Evolutionary conservation across 2,113 vertebrate genomes (phyloP).

Genomic region (Daubentonia madagascariensis): DNA sequence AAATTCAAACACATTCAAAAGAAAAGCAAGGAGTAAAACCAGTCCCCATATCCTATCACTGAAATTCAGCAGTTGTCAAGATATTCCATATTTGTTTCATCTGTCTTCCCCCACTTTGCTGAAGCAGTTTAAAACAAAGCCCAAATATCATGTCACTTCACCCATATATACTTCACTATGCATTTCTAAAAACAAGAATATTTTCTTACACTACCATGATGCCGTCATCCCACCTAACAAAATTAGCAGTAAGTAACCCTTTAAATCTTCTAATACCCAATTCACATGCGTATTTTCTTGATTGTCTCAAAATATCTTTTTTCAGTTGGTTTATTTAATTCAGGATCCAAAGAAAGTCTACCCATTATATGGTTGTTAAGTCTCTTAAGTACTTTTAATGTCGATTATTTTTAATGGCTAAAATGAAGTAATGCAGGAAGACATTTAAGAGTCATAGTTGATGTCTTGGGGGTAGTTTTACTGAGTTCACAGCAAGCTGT

Average conservation of each 20-base stretch:
- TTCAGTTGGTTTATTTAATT: background rate
- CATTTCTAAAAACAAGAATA: background rate
- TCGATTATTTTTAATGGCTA: constrained; percentile 20
- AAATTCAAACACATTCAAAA: background rate
- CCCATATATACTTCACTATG: background rate
- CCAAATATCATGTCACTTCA: background rate
- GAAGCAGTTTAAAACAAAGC: background rate
- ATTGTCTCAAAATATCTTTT: background rate
- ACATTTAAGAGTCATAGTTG: background rate
- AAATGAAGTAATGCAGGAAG: background rate
- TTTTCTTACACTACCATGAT: background rate
- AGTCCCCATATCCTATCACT: background rate
- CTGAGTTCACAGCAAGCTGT: background rate
- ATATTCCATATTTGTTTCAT: background rate
- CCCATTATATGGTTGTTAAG: background rate
- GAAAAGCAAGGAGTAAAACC: background rate
- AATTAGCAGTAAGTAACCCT: background rate
- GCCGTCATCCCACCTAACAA: background rate
- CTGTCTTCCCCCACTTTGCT: background rate
- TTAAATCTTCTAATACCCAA: background rate
- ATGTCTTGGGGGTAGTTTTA: background rate
- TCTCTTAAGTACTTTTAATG: background rate
- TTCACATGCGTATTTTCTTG: background rate
- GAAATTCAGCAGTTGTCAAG: background rate
- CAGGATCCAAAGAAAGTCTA: background rate